Evolutionary conservation across 2,888 invertebrate genomes (phyloP).

Genomic region (Dicyrtomina minuta): DNA sequence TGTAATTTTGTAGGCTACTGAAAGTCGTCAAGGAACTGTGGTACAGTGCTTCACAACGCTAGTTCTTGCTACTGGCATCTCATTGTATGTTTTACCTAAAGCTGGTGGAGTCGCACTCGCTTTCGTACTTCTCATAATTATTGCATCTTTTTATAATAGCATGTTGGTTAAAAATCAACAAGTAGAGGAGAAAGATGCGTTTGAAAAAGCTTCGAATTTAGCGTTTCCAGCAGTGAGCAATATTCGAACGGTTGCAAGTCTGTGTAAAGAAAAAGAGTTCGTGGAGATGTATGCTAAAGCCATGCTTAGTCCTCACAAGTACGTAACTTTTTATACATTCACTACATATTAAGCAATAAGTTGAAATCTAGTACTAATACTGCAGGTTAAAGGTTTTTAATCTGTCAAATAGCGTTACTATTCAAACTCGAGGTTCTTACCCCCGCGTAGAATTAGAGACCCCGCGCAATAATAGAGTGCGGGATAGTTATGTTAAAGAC

Average conservation of each 20-base stretch:
- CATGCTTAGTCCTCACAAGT: constrained; percentile 59
- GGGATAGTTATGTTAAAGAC: not conserved
- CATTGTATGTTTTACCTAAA: constrained; percentile 54
- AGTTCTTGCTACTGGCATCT: constrained; percentile 51
- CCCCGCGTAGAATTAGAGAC: no score
- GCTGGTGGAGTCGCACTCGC: constrained; percentile 54
- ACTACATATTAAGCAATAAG: no score
- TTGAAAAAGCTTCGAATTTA: constrained; percentile 66
- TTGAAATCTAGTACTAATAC: no score
- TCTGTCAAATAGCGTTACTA: no score
- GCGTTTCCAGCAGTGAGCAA: constrained; percentile 75
- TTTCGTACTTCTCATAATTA: constrained; percentile 55
- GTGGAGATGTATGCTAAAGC: constrained; percentile 64
- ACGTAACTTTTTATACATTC: constrained; percentile 43
- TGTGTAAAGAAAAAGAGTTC: constrained; percentile 66
- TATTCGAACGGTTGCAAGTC: no score
- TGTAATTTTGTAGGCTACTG: constrained; percentile 54
- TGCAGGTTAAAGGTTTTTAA: no score
- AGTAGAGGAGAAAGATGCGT: constrained; percentile 64
- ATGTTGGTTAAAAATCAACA: constrained; percentile 62
- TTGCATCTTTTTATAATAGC: constrained; percentile 55
- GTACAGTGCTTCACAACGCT: constrained; percentile 54
- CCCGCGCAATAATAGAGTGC: no score
- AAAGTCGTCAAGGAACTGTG: constrained; percentile 54
- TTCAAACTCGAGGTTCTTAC: no score